Base-by-base conservation (phyloP, 2,113 vertebrate genomes). In the Gobio gobio region DNA sequence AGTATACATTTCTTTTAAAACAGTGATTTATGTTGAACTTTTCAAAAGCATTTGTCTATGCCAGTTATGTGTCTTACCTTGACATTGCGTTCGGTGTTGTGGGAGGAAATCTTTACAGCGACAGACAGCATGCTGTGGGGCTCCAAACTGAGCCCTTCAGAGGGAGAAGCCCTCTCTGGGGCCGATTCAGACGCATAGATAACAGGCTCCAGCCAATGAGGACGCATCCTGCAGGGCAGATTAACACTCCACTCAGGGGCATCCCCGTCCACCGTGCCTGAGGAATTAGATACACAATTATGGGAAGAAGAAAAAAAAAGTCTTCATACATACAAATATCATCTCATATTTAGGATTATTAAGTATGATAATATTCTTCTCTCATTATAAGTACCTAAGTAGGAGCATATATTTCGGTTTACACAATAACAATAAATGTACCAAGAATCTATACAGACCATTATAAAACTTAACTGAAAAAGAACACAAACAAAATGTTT, bases 171-270 rank as follows among this genome's bases (percentile, higher is more conserved):
- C 83, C 93, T 94, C 26, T 93, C 94, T 36, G 95, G 90, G 18
- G 95, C 91, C 0, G 95, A 95, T 90, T 98, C 97, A 26, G 96
- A 97, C 33, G 95, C 95, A 87, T 96, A 98, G 90, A 99, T 94
- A 49, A 96, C 97, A 29, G 96, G 97, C 87, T 99, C 98, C 89
- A 99, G 91, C 97, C 98, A 99, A 26, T 97, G 97, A 20, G 98
- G 98, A 68, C 94, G 95, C 3, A 94, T 95, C 76, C 94, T 93
- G 89, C 93, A 97, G 68, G 98, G 98, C 77, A 99, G 90, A 58
- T 95, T 95, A 5, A 95, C 88, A 81, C 98, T 97, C 78, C 92
- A 93, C 13, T 91, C 93, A 13, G 93, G 89, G 5, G 95, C 80
- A 0, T 91, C 89, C 78, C 96, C 96, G 80, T 99, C 96, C 47